phyloP scores from a whole-genome alignment of 2,888 invertebrate species.

The Invenusta paracnida region DNA sequence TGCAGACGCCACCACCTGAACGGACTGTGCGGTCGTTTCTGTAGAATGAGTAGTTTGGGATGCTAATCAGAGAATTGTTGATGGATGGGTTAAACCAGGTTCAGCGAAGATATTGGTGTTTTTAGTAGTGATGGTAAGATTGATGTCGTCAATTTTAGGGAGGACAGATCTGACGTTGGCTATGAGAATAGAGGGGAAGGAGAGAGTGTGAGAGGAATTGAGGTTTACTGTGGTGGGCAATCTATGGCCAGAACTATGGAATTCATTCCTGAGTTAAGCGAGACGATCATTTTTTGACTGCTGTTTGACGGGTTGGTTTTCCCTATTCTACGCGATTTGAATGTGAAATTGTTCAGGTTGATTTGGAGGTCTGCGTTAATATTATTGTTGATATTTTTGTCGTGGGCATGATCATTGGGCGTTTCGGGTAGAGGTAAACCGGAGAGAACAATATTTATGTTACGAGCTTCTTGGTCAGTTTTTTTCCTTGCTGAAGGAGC shows the following conservation, averaged over 20 bases:
- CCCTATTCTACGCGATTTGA: not conserved
- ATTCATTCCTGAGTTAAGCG: not conserved
- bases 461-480: not conserved
- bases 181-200: too few relatives aligned
- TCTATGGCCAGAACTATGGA: not conserved
- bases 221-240: not conserved
- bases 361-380: not conserved
- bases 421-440: not conserved
- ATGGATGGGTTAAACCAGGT: too few relatives aligned
- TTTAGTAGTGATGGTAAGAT: too few relatives aligned
- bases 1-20: too few relatives aligned
- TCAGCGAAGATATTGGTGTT: too few relatives aligned
- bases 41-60: too few relatives aligned
- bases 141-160: too few relatives aligned
- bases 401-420: not conserved
- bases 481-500: not conserved
- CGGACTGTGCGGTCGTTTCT: too few relatives aligned
- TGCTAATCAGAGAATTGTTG: too few relatives aligned
- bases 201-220: not conserved
- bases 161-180: too few relatives aligned
- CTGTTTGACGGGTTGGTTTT: not conserved
- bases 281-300: not conserved
- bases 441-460: not conserved
- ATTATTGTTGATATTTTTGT: not conserved
- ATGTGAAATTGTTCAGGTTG: not conserved